A percentile compares a stretch with the other conserved stretches of the same genome.
phyloP scores from a whole-genome alignment of 2,888 invertebrate species.

The Gnatocerus cornutus region DNA sequence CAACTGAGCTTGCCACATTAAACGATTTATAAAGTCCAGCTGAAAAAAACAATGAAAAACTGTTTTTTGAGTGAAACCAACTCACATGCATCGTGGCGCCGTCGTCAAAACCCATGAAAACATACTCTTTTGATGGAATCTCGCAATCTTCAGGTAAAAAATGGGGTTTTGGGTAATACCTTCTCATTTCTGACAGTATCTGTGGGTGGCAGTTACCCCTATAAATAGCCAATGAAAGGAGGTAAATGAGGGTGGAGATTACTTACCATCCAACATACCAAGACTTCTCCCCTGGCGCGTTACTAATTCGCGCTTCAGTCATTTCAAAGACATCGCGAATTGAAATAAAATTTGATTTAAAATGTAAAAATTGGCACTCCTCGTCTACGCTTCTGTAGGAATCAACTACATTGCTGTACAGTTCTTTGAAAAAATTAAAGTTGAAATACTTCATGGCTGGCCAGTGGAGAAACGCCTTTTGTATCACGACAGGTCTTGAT shows the following conservation, averaged over 20 bases:
- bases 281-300: constrained; percentile 77
- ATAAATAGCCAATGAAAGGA: constrained; percentile 50
- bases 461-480: constrained; percentile 85
- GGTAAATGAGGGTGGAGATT: too few species aligned
- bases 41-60: constrained; percentile 65
- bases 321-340: constrained; percentile 86
- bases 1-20: constrained; percentile 96
- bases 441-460: constrained; percentile 80
- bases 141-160: constrained; percentile 94
- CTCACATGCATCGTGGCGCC: constrained; percentile 93
- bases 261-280: constrained; percentile 95
- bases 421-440: constrained; percentile 79
- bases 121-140: constrained; percentile 90
- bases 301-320: constrained; percentile 78
- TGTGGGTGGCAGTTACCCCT: constrained; percentile 93
- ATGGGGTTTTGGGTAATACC: constrained; percentile 86
- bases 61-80: constrained; percentile 49
- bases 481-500: constrained; percentile 86
- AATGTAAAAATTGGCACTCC: constrained; percentile 90
- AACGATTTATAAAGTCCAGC: constrained; percentile 92
- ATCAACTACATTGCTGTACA: constrained; percentile 80
- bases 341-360: constrained; percentile 86
- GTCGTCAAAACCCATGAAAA: constrained; percentile 92
- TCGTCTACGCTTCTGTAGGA: constrained; percentile 84
- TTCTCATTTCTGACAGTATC: constrained; percentile 81